Conservation (phyloP, 2,113 vertebrate species). For the Anarrhichthys ocellatus region DNA sequence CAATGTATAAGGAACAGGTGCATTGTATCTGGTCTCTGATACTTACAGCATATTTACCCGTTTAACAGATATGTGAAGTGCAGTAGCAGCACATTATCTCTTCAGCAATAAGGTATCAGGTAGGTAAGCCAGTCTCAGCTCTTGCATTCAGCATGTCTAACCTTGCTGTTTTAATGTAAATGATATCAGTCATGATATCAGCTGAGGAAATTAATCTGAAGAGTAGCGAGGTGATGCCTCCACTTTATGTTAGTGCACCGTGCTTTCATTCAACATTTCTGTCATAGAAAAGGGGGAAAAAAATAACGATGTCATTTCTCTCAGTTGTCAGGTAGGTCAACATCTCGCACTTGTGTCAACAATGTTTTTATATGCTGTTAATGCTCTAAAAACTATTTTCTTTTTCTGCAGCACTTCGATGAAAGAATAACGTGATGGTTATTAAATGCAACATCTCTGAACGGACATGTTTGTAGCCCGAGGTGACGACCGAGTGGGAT, state of each 20-base stretch:
- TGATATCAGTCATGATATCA: constrained; percentile 10
- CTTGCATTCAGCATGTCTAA: not conserved
- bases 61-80: not conserved
- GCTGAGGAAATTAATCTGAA: constrained; percentile 37
- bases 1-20: not conserved
- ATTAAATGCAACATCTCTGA: constrained; percentile 72
- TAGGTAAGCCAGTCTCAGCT: constrained; percentile 4
- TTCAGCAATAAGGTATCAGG: not conserved
- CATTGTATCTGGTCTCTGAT: not conserved
- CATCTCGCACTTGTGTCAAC: constrained; percentile 39
- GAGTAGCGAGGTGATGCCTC: constrained; percentile 8
- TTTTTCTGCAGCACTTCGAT: constrained; percentile 50
- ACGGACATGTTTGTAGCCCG: constrained; percentile 51
- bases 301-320: constrained; percentile 18
- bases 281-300: not conserved
- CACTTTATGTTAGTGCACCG: not conserved
- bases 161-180: not conserved
- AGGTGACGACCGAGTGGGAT: constrained; percentile 63
- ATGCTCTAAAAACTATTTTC: constrained; percentile 50
- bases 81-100: not conserved
- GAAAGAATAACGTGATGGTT: constrained; percentile 56
- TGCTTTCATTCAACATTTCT: constrained; percentile 15
- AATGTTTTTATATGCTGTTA: constrained; percentile 53
- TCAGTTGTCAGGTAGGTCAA: constrained; percentile 46
- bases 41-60: not conserved